Percentiles rank a stretch among this genome's conserved stretches.
Conservation (phyloP, 2,888 invertebrate species). For the Germaria angustata region DNA sequence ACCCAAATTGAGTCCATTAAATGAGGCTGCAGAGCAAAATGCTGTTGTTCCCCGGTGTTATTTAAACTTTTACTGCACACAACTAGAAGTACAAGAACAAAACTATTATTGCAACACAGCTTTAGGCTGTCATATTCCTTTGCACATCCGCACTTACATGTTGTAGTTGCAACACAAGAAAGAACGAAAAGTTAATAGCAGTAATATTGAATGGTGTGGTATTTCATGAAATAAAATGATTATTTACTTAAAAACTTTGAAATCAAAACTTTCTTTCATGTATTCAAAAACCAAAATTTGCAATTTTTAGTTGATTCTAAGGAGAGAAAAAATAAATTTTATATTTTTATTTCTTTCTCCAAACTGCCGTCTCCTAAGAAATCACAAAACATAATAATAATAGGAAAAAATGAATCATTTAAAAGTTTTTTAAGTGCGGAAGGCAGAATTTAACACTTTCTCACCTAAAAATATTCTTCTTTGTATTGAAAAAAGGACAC, state of each 20-base stretch:
- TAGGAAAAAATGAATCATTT: conserved; percentile 8
- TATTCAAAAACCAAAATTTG: conserved; percentile 54
- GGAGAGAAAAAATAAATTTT: conserved; percentile 37
- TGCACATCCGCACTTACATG: conserved; percentile 28
- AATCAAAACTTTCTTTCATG: conserved; percentile 55
- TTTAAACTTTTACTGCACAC: conserved; percentile 41
- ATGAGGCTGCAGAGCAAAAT: not conserved
- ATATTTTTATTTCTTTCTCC: not conserved
- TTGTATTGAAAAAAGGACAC: not conserved
- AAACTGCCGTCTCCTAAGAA: conserved; percentile 10
- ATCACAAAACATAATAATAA: not conserved
- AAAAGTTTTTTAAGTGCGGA: conserved; percentile 1
- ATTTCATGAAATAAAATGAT: conserved; percentile 62
- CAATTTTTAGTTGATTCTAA: conserved; percentile 42
- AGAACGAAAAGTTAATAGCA: conserved; percentile 1
- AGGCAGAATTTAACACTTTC: conserved; percentile 21
- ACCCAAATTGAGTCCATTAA: not conserved
- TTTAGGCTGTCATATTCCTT: conserved; percentile 64
- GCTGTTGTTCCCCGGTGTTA: not conserved
- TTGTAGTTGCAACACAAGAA: not conserved
- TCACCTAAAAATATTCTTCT: conserved; percentile 45
- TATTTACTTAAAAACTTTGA: conserved; percentile 64
- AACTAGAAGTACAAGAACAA: conserved; percentile 47
- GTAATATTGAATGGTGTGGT: conserved; percentile 61
- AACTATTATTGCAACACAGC: conserved; percentile 63